Evolutionary conservation across 2,888 invertebrate genomes (phyloP).

Genomic region (Corythucha ciliata): DNA sequence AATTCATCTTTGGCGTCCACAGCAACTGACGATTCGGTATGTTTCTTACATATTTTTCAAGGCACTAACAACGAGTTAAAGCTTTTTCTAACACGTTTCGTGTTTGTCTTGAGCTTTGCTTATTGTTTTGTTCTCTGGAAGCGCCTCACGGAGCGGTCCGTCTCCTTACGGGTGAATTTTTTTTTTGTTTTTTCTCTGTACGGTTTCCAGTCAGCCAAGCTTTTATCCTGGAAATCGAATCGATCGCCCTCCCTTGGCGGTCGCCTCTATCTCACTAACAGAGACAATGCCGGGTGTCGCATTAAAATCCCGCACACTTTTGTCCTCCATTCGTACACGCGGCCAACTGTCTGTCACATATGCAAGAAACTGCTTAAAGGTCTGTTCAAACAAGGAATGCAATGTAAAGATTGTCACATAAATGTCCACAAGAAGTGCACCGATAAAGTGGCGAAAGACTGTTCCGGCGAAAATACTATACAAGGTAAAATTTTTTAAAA

Average conservation of each 20-base stretch:
- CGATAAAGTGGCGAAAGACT: conserved; percentile 81
- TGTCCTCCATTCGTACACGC: conserved; percentile 90
- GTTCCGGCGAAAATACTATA: conserved; percentile 63
- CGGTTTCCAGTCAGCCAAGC: not conserved
- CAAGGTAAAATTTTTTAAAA: no score
- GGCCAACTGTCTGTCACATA: conserved; percentile 91
- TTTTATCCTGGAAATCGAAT: conserved; percentile 45
- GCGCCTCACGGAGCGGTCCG: no score
- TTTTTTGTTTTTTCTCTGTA: no score
- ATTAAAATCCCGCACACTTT: conserved; percentile 90
- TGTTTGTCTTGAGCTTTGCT: not conserved
- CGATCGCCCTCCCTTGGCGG: conserved; percentile 62
- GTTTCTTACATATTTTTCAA: no score
- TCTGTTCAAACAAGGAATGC: conserved; percentile 90
- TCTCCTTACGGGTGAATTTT: no score
- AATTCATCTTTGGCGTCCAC: conserved; percentile 51
- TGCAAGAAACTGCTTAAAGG: conserved; percentile 94
- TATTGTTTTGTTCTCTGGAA: no score
- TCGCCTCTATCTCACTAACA: conserved; percentile 60
- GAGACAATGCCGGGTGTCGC: conserved; percentile 51
- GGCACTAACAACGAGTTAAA: no score
- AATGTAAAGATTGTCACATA: conserved; percentile 95
- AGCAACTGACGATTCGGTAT: conserved; percentile 25
- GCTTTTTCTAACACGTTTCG: not conserved
- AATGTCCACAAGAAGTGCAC: conserved; percentile 93